phyloP scores from a whole-genome alignment of 2,888 invertebrate species.

The Eupithecia centaureata region DNA sequence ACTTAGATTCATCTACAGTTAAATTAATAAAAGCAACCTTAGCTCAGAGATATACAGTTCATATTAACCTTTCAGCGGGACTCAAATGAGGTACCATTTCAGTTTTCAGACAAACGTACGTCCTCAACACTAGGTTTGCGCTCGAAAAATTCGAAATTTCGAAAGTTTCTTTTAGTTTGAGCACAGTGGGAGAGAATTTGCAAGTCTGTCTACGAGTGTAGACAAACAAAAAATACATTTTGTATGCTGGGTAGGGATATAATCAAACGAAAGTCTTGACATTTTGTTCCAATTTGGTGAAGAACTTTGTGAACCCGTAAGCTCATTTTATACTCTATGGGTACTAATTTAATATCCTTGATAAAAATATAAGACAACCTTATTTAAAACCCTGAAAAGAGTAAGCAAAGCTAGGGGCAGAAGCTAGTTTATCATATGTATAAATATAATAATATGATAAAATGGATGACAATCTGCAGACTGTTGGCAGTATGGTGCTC shows the following conservation, averaged over 20 bases:
- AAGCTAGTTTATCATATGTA: no score
- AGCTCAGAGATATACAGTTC: background rate
- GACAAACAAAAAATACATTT: background rate
- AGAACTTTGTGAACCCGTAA: no score
- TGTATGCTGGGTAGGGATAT: background rate
- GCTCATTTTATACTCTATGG: no score
- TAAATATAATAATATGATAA: no score
- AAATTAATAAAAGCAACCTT: background rate
- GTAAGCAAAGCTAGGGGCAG: no score
- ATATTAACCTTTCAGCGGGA: background rate
- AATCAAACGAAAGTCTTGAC: background rate
- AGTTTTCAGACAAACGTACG: slow-evolving; percentile 3
- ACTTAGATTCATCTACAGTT: background rate
- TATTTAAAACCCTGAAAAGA: no score
- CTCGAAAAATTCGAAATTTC: slow-evolving; percentile 1
- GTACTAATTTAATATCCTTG: no score
- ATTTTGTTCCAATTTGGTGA: background rate
- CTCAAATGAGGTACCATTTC: background rate
- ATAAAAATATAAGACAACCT: no score
- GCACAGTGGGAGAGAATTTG: background rate
- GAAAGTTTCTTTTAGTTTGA: background rate
- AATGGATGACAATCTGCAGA: no score
- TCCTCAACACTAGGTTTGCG: background rate
- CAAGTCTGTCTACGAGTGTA: background rate
- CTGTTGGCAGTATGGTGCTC: no score